These are phyloP conservation scores for Allobates femoralis DNA, from an alignment of 2,797 vertebrate genomes.

Conservation along the genomic window DNA sequence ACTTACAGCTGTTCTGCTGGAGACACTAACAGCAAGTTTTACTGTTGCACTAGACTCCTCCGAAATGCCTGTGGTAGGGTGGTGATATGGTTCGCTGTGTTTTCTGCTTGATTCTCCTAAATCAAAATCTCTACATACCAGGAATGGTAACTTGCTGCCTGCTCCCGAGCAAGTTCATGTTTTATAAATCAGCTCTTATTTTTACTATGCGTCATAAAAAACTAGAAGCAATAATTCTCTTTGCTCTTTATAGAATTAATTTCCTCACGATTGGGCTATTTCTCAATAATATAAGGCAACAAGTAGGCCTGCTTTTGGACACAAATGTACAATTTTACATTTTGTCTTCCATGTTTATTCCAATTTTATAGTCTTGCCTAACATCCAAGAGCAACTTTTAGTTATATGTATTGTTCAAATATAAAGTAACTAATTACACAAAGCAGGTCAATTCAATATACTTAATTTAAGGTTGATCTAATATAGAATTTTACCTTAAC, in stretches of 20 bases:
- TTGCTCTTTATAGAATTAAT: background rate
- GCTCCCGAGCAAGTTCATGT: constrained; percentile 9
- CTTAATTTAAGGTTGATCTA: background rate
- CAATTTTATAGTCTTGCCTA: background rate
- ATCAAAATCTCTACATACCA: constrained; percentile 61
- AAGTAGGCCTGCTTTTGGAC: background rate
- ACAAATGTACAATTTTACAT: background rate
- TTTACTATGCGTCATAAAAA: background rate
- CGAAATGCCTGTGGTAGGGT: constrained; percentile 83
- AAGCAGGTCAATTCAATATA: background rate
- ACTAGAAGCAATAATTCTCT: background rate
- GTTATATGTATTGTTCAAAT: too few relatives aligned
- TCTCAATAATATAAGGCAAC: background rate
- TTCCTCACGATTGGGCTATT: background rate
- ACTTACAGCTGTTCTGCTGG: constrained; percentile 84
- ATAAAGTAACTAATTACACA: too few relatives aligned
- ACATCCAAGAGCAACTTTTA: background rate
- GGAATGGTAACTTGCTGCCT: constrained; percentile 16
- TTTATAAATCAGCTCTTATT: constrained; percentile 25
- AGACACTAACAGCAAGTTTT: constrained; percentile 77
- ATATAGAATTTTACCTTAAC: background rate
- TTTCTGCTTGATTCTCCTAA: constrained; percentile 70
- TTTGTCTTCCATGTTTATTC: background rate
- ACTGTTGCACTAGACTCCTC: constrained; percentile 68
- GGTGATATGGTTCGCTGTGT: constrained; percentile 79